Conservation (phyloP, 2,888 invertebrate species). For the Heliconius erato region DNA sequence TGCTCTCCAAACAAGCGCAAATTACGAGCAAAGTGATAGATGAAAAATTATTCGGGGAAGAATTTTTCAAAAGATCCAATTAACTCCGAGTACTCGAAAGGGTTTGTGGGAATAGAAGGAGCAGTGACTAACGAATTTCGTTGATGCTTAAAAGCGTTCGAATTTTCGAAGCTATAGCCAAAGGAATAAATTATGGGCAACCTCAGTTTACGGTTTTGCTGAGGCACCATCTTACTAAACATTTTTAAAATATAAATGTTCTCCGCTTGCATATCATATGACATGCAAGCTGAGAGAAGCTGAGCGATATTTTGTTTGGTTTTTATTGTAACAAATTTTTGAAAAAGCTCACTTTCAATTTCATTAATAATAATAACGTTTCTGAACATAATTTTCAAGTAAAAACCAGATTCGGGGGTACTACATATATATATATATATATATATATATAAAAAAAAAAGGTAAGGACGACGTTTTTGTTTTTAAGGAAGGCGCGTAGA, state of each 20-base stretch:
- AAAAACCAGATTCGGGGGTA: neutral
- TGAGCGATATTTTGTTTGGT: neutral
- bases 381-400: neutral
- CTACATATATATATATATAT: neutral
- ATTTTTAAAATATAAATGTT: constrained; percentile 43
- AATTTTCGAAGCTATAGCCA: constrained; percentile 64
- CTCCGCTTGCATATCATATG: neutral
- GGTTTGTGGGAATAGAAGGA: constrained; percentile 69
- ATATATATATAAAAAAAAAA: constrained; percentile 20
- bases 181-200: constrained; percentile 65
- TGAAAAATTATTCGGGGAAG: constrained; percentile 70
- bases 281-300: too few species aligned
- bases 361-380: neutral
- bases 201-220: constrained; percentile 46
- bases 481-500: constrained; percentile 56
- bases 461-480: constrained; percentile 50
- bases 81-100: constrained; percentile 72
- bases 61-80: constrained; percentile 79
- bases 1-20: constrained; percentile 66
- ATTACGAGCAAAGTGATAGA: constrained; percentile 70
- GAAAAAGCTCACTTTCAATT: neutral
- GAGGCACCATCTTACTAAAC: constrained; percentile 42
- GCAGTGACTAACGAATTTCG: constrained; percentile 73
- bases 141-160: constrained; percentile 68
- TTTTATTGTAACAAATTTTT: constrained; percentile 7